Conservation (phyloP, 2,888 invertebrate genomes). For the Neoscelio sp. region DNA sequence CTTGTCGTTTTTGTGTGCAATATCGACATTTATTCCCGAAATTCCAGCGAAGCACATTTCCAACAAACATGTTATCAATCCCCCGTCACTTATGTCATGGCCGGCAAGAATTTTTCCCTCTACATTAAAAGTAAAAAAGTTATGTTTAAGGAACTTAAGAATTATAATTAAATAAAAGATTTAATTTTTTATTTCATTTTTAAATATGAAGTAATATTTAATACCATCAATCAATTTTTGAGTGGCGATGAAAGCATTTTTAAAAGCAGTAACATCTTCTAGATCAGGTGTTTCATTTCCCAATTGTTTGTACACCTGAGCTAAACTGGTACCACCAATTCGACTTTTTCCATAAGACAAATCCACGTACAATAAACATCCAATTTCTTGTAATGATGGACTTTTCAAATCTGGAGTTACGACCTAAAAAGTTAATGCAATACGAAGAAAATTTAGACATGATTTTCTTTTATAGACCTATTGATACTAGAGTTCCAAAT, state of each 20-base stretch:
- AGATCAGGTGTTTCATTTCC: slow-evolving; percentile 93
- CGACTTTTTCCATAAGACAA: slow-evolving; percentile 90
- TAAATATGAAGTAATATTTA: too few relatives aligned
- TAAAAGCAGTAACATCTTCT: slow-evolving; percentile 87
- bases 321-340: slow-evolving; percentile 96
- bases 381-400: slow-evolving; percentile 85
- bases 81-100: slow-evolving; percentile 99
- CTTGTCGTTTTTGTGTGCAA: slow-evolving; percentile 85
- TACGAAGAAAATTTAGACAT: too few relatives aligned
- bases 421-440: slow-evolving; percentile 81
- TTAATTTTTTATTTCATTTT: background rate
- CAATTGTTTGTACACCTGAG: slow-evolving; percentile 94
- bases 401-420: slow-evolving; percentile 96
- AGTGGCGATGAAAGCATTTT: slow-evolving; percentile 91
- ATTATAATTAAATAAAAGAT: background rate
- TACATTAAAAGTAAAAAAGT: slow-evolving; percentile 77
- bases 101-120: slow-evolving; percentile 91
- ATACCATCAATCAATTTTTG: slow-evolving; percentile 92
- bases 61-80: slow-evolving; percentile 93
- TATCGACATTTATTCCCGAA: slow-evolving; percentile 89
- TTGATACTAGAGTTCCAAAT: too few relatives aligned
- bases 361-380: slow-evolving; percentile 91
- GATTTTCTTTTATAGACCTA: too few relatives aligned
- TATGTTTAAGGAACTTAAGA: background rate
- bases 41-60: slow-evolving; percentile 99